Percentiles rank a stretch among this genome's conserved stretches.
Conservation (phyloP, 1,140 invertebrate species). For the Plectrocnemia conspersa region DNA sequence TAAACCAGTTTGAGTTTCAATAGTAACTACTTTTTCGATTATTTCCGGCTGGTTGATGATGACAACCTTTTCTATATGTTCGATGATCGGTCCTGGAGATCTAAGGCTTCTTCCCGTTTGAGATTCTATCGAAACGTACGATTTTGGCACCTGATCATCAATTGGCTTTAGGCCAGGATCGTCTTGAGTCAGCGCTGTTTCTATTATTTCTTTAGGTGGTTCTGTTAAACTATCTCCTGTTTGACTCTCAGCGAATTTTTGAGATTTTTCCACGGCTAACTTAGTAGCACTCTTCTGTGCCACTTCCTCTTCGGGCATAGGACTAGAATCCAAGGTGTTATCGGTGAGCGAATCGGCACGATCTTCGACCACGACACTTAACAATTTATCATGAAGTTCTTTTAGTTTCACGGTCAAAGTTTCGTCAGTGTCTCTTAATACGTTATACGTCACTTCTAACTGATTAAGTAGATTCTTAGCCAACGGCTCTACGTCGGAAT, state of each 20-base stretch:
- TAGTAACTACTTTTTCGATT: too few species aligned
- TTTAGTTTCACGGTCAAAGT: constrained; percentile 55
- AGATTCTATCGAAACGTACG: constrained; percentile 51
- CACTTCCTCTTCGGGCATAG: constrained; percentile 55
- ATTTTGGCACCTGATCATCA: constrained; percentile 33
- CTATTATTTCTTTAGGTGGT: too few species aligned
- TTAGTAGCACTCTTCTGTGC: constrained; percentile 16
- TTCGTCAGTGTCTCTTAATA: constrained; percentile 54
- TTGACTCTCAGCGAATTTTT: constrained; percentile 36
- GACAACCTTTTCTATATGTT: background rate
- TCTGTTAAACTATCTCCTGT: too few species aligned
- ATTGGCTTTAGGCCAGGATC: background rate
- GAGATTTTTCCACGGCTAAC: constrained; percentile 29
- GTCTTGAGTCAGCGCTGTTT: constrained; percentile 28
- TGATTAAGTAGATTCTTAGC: constrained; percentile 52
- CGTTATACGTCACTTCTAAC: constrained; percentile 50
- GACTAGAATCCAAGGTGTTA: constrained; percentile 57
- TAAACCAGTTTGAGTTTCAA: too few species aligned
- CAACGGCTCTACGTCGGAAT: constrained; percentile 41
- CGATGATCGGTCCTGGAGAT: constrained; percentile 21
- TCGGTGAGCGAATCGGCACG: constrained; percentile 50
- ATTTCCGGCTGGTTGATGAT: background rate
- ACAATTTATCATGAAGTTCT: constrained; percentile 44
- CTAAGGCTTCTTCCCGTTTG: constrained; percentile 55
- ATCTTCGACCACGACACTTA: constrained; percentile 42